Evolutionary conservation across 2,797 vertebrate species (phyloP).

Genomic region (Momotus momota): DNA sequence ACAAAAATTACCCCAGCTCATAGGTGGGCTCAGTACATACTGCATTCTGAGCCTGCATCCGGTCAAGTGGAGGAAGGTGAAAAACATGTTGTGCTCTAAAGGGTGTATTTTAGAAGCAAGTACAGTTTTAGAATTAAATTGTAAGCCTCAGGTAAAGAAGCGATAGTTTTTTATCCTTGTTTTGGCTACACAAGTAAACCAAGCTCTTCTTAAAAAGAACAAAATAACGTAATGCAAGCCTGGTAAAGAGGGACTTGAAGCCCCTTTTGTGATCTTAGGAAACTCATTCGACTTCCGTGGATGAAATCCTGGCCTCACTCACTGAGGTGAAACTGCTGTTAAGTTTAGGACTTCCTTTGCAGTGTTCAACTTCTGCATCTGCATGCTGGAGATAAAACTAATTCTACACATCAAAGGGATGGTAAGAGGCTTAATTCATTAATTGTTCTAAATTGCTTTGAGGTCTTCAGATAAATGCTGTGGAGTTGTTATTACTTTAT

Average conservation of each 20-base stretch:
- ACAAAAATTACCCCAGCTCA: background rate
- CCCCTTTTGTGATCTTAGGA: background rate
- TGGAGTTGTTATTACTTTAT: slow-evolving; percentile 21
- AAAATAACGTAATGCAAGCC: background rate
- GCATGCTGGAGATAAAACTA: slow-evolving; percentile 51
- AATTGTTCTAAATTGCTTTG: slow-evolving; percentile 35
- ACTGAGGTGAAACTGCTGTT: slow-evolving; percentile 25
- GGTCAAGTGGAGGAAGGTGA: background rate
- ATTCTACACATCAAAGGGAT: slow-evolving; percentile 25
- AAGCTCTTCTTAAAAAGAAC: background rate
- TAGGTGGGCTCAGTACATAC: fast-evolving
- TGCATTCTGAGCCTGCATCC: background rate
- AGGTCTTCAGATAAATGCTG: background rate
- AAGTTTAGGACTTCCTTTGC: slow-evolving; percentile 13
- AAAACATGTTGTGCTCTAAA: background rate
- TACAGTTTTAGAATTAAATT: background rate
- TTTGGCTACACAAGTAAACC: background rate
- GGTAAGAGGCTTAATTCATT: slow-evolving; percentile 15
- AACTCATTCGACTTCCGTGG: slow-evolving; percentile 5
- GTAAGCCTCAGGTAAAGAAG: background rate
- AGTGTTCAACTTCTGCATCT: slow-evolving; percentile 24
- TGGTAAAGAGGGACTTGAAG: background rate
- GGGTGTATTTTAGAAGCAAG: background rate
- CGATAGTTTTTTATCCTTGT: background rate
- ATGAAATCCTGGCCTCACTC: background rate